Base-by-base conservation (phyloP, 2,888 invertebrate genomes). In the Disparrhopalites patrizii region DNA sequence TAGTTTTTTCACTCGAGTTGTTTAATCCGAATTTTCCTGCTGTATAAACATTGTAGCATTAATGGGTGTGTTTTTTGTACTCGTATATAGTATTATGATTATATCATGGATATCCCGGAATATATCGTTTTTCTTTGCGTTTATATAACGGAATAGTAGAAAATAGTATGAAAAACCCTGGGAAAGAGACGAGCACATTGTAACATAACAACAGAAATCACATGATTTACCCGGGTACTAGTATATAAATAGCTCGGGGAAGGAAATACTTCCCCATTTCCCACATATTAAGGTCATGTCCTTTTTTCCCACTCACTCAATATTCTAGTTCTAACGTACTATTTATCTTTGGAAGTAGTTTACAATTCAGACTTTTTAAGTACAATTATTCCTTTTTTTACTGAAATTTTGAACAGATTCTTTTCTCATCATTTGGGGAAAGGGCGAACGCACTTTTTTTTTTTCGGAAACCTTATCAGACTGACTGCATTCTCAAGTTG, bases 161-260 rank as follows among this genome's bases (percentile, higher is more conserved):
- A n/a, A n/a, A n/a, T n/a, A n/a, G n/a, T n/a, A n/a, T n/a, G n/a
- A n/a, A n/a, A n/a, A n/a, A n/a, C n/a, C n/a, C n/a, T n/a, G n/a
- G n/a, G n/a, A n/a, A n/a, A n/a, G n/a, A n/a, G n/a, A n/a, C n/a
- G n/a, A n/a, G n/a, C n/a, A n/a, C n/a, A n/a, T n/a, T n/a, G n/a
- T n/a, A n/a, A n/a, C n/a, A n/a, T n/a, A n/a, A n/a, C n/a, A n/a
- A n/a, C n/a, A 47, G 47, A 25, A 47, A 54, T 54, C 54, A 54
- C 54, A 54, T 54, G 54, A 31, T 54, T 54, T 54, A 54, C 54
- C 54, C 54, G 54, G 54, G n/a, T 54, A 54, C 30, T 20, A 27
- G 20, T 54, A 52, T 52, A 52, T 28, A 10, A 13, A 52, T 27
- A 52, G 54, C n/a, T 18, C 18, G 10, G 54, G 8, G 25, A 15